Base-by-base conservation (phyloP, 1,140 invertebrate genomes). In the Hylyphantes graminicola region DNA sequence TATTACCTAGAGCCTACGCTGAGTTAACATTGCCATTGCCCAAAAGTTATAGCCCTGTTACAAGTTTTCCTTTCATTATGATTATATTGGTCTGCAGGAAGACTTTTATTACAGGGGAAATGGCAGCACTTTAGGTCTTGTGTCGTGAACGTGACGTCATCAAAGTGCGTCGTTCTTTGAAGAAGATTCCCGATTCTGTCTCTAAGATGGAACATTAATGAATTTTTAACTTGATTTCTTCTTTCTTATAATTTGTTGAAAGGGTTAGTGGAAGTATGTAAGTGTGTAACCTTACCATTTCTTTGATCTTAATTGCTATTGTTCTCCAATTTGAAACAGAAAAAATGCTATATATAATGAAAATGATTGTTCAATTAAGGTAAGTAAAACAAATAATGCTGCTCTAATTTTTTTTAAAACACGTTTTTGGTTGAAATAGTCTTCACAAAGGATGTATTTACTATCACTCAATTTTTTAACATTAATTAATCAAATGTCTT, bases 41-140 rank as follows among this genome's bases (percentile, higher is more conserved):
- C 53, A 72, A 70, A 70, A 59, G 65, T 80, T 80, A 80, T 80
- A 50, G 61, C 11, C 53, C 35, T 59, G 53, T 54, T 55, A 70
- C 8, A 17, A 35, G 19, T 70, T 70, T 80, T 57, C n/a, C 78
- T 80, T 54, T 59, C 55, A 80, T 70, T 80, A 59, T 59, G 13
- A 59, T 80, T 64, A 65, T 80, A 70, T 80, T 48, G 65, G 15
- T 12, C 15, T 55, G 35, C 9, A 57, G 17, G 11, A 10, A 51
- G 35, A 61, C 13, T 80, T 80, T 80, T 80, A 72, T 80, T 80
- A 59, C 12, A n/a, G 17, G 19, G 78, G 65, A 80, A 80, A 80
- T 51, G 78, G 57, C 55, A 59, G 65, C 55, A 70, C 35, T 70
- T 80, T 59, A 9, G 54, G 57, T 12, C 11, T 50, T 21, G 19